Base-by-base conservation (phyloP, 2,797 vertebrate genomes). In the Clamator glandarius region DNA sequence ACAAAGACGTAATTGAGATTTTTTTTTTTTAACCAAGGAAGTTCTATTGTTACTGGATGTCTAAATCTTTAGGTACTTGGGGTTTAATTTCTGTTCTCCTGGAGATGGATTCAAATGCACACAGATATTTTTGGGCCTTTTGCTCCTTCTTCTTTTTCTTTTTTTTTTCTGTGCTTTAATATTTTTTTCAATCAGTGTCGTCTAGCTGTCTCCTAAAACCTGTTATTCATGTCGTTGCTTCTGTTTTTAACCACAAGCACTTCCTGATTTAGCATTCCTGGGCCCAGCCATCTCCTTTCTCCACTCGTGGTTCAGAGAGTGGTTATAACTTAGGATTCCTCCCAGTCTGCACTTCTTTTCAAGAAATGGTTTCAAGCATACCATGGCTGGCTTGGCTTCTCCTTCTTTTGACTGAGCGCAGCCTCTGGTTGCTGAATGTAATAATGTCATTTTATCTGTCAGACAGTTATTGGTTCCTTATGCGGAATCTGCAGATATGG, bases 181-280 rank as follows among this genome's bases (percentile, higher is more conserved):
- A 16, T 50, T 81, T 58, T 35, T 89, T 92, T 63, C 87, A 28
- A 33, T 91, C 83, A 59, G n/a, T 36, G 90, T 84, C 66, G 63
- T 95, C 92, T 89, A 36, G 76, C 92, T 96, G 92, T 96, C 95
- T 96, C 94, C 79, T 81, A 33, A 83, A 90, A 15, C n/a, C 91
- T 80, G 68, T 91, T 90, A 63, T 82, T 95, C 89, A 58, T 95
- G 92, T 94, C 92, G 84, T 82, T 88, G 88, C 94, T 96, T 91
- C 93, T 96, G 91, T 44, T 94, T 88, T 69, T 76, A 29, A 92
- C 95, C 95, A 96, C 95, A 96, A 92, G 91, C 81, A 70, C 68
- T 93, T 94, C 93, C 96, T 95, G 94, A 31, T 39, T 67, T n/a
- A 83, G 91, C 91, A 94, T 96, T 95, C 89, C 93, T 93, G 92